Percentiles rank a stretch among this genome's conserved stretches.
Evolutionary conservation across 1,140 invertebrate genomes (phyloP).

Genomic region (Drosophila serrata): DNA sequence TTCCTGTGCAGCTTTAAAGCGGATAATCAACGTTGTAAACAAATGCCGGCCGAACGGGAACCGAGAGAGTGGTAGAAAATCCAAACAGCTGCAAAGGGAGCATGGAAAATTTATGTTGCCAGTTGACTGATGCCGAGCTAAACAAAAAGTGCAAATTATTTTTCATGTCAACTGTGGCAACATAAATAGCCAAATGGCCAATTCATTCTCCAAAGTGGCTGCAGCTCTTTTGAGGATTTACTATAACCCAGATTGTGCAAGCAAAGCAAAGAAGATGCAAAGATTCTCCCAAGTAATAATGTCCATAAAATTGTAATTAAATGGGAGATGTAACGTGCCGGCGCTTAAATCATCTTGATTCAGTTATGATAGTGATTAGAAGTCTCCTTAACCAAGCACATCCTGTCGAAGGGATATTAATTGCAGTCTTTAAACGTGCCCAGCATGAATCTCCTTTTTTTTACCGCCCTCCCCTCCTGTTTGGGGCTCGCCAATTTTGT

Average conservation of each 20-base stretch:
- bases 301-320: neutral
- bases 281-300: neutral
- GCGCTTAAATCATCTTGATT: neutral
- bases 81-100: slow-evolving; percentile 26
- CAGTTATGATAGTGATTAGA: neutral
- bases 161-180: slow-evolving; percentile 43
- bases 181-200: slow-evolving; percentile 39
- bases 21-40: slow-evolving; percentile 81
- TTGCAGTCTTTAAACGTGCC: slow-evolving; percentile 60
- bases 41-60: slow-evolving; percentile 44
- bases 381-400: neutral
- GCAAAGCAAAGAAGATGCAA: neutral
- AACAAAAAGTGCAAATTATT: slow-evolving; percentile 59
- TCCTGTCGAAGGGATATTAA: slow-evolving; percentile 30
- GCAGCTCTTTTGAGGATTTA: neutral
- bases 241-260: neutral
- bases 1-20: slow-evolving; percentile 78
- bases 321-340: neutral
- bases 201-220: slow-evolving; percentile 22
- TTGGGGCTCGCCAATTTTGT: slow-evolving; percentile 36
- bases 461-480: neutral
- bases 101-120: slow-evolving; percentile 63
- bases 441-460: slow-evolving; percentile 18
- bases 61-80: neutral
- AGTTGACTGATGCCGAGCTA: slow-evolving; percentile 44